Evolutionary conservation across 2,113 vertebrate species (phyloP), one percentile per base, ranked within the genome.

Genomic region (Candoia aspera): DNA sequence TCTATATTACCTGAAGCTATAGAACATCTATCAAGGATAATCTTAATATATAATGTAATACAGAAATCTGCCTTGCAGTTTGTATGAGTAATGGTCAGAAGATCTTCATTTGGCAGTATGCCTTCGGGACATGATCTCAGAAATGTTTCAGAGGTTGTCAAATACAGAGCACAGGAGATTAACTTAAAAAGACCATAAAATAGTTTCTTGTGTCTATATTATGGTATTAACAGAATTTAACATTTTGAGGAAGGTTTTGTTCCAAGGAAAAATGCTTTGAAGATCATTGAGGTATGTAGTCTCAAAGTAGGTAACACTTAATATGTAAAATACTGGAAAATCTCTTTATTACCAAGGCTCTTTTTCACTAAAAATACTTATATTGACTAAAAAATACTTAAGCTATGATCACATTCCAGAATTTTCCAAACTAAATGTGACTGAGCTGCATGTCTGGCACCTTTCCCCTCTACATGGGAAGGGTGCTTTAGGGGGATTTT

Each of bases 381-480:
- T 4, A 13, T 59, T 59, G 19, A 59, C 58, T 21, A 59, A 59
- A 68, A 68, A 68, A 68, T 68, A 68, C n/a, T 68, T n/a, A 60
- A 93, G 49, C n/a, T 91, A n/a, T 55, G 21, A 86, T 90, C 87
- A 94, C 17, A 21, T 54, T 92, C 54, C 79, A 90, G 92, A 92
- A 37, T 4, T 37, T 93, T 73, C 95, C 95, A 89, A 90, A 94
- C 94, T 86, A 91, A 96, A 91, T 92, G 46, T 87, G 10, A 21
- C 21, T 88, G 91, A 90, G 89, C 53, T 87, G 73, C 8, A 73
- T 26, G 90, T 73, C 84, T 93, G 93, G 90, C 92, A 91, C 24
- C 88, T n/a, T 94, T 91, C 89, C 89, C 92, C 88, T 17, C 92
- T 96, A 91, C 26, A 93, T 93, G 90, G 90, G 88, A 92, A 94